Conservation (phyloP, 37 sponge, comb jelly and placozoan species). For the Spongilla lacustris region DNA sequence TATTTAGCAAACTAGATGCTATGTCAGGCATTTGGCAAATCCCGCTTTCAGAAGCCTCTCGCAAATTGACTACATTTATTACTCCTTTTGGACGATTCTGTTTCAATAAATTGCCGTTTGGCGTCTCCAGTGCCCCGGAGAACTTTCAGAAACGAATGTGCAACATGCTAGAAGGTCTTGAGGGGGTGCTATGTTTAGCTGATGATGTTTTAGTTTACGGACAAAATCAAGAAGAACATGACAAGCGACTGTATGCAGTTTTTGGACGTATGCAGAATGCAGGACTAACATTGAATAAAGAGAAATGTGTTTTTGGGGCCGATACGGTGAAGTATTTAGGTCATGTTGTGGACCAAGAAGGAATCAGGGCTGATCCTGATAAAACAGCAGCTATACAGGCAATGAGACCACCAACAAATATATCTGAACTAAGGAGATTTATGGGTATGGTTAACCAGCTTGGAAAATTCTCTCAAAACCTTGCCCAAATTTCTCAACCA, state of each 20-base stretch:
- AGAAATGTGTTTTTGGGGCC: constrained; percentile 35
- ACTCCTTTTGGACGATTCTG: too few species aligned
- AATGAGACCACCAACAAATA: too few species aligned
- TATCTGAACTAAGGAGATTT: too few species aligned
- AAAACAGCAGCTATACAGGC: constrained; percentile 12
- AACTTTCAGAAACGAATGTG: constrained; percentile 32
- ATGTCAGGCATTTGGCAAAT: constrained; percentile 26
- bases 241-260: constrained; percentile 2
- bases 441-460: too few species aligned
- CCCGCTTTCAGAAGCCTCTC: not conserved
- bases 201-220: constrained; percentile 15
- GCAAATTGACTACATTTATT: too few species aligned
- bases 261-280: constrained; percentile 13
- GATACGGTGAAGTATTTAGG: too few species aligned
- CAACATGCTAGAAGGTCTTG: too few species aligned
- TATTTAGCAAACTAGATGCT: too few species aligned
- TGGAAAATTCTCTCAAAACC: too few species aligned
- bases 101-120: constrained; percentile 53
- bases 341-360: constrained; percentile 25
- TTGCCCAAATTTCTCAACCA: constrained; percentile 34
- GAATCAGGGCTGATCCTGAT: constrained; percentile 13
- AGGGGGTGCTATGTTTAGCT: too few species aligned
- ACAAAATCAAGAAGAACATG: constrained; percentile 9
- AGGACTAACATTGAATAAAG: constrained; percentile 27
- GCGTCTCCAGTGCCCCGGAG: constrained; percentile 48